Evolutionary conservation across 2,888 invertebrate genomes (phyloP).

Genomic region (Eucriotettix oculatus): DNA sequence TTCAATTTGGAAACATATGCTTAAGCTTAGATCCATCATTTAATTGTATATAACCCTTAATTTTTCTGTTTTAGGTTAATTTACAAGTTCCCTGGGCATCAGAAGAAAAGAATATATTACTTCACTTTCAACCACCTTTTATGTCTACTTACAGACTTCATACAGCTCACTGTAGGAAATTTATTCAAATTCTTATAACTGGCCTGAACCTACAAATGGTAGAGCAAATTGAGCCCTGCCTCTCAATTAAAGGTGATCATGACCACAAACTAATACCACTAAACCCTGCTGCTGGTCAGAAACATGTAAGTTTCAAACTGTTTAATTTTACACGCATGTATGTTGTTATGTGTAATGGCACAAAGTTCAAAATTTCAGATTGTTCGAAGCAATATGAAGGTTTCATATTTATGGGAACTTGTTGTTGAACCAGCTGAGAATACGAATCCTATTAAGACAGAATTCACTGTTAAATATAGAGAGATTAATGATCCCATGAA

Average conservation of each 20-base stretch:
- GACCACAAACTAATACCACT: conserved; percentile 44
- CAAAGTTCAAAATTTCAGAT: conserved; percentile 20
- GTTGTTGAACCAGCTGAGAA: conserved; percentile 21
- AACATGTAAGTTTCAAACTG: conserved; percentile 14
- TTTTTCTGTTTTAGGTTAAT: conserved; percentile 32
- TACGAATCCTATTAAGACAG: conserved; percentile 35
- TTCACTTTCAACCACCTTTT: conserved; percentile 74
- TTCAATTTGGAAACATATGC: too few relatives aligned
- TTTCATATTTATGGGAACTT: conserved; percentile 74
- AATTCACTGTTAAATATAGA: conserved; percentile 44
- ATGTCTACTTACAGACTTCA: conserved; percentile 64
- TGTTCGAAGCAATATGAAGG: conserved; percentile 56
- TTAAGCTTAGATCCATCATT: too few relatives aligned
- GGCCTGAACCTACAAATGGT: conserved; percentile 32
- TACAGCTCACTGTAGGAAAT: conserved; percentile 71
- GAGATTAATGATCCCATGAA: conserved; percentile 16
- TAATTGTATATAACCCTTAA: background rate
- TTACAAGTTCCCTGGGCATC: conserved; percentile 65
- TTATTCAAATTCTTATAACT: conserved; percentile 57
- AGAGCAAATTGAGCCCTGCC: conserved; percentile 24
- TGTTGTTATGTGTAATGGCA: background rate
- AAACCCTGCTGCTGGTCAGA: conserved; percentile 41
- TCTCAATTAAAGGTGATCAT: conserved; percentile 31
- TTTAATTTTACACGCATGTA: background rate
- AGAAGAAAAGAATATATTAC: conserved; percentile 50